These are phyloP conservation scores for Dryobotodes eremita DNA, from an alignment of 2,888 invertebrate genomes.

Conservation along the genomic window DNA sequence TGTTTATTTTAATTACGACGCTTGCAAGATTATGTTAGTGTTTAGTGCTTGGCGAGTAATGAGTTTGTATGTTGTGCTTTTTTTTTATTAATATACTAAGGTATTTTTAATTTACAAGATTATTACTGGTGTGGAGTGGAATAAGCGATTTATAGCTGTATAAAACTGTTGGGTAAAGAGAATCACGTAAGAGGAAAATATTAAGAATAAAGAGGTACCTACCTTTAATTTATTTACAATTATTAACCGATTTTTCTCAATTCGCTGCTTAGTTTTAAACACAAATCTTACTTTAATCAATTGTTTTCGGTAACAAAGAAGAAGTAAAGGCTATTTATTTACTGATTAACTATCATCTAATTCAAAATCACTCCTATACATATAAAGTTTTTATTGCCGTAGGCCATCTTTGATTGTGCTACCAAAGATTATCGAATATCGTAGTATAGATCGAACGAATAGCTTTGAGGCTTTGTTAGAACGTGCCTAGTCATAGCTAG, in stretches of 20 bases:
- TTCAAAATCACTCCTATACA: conserved; percentile 9
- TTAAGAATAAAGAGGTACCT: background rate
- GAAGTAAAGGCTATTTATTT: conserved; percentile 3
- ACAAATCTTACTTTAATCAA: background rate
- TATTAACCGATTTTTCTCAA: background rate
- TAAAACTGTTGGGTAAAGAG: background rate
- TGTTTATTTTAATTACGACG: conserved; percentile 58
- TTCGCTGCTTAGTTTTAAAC: background rate
- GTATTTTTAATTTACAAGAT: conserved; percentile 9
- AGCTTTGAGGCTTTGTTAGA: conserved; percentile 46
- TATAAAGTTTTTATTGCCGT: conserved; percentile 14
- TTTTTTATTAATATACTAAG: background rate
- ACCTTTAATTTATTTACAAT: background rate
- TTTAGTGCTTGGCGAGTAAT: conserved; percentile 38
- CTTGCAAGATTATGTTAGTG: conserved; percentile 46
- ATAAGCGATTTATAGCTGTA: background rate
- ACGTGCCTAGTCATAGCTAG: conserved; percentile 59
- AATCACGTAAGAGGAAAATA: background rate
- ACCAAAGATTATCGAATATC: conserved; percentile 53
- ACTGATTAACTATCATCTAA: conserved; percentile 4
- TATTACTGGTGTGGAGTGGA: conserved; percentile 6
- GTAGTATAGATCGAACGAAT: conserved; percentile 46
- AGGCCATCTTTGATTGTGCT: conserved; percentile 34
- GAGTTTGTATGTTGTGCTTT: conserved; percentile 8
- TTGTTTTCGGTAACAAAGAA: background rate